Evolutionary conservation across 2,797 vertebrate genomes (phyloP).

Genomic region (Crocodylus rhombifer): DNA sequence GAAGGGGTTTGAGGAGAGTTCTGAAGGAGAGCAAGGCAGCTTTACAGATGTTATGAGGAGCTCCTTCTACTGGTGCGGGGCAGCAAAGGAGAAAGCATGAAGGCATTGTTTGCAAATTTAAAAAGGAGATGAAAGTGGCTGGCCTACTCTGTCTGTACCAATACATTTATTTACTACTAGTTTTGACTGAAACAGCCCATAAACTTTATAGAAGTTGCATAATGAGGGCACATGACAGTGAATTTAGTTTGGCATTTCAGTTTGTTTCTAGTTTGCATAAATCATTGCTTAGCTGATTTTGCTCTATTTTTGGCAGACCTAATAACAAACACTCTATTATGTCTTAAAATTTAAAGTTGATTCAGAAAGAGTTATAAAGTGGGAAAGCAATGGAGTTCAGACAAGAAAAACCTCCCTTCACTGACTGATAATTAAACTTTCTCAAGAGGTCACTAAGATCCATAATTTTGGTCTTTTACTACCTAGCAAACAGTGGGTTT

Average conservation of each 20-base stretch:
- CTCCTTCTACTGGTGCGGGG: neutral
- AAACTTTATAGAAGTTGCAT: neutral
- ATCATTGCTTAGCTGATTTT: neutral
- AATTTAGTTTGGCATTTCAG: slow-evolving; percentile 25
- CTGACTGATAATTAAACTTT: neutral
- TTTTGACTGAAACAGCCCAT: neutral
- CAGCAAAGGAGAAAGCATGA: neutral
- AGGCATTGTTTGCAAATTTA: too few relatives aligned
- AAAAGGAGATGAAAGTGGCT: too few relatives aligned
- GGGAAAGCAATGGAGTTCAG: neutral
- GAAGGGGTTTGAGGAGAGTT: neutral
- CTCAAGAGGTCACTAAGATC: neutral
- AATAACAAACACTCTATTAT: neutral
- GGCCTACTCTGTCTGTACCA: neutral
- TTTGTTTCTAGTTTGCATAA: slow-evolving; percentile 1
- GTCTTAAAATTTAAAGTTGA: slow-evolving; percentile 15
- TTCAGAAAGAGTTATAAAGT: slow-evolving; percentile 19
- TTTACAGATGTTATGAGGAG: neutral
- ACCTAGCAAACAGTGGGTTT: neutral
- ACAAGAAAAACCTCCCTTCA: slow-evolving; percentile 19
- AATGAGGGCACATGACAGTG: neutral
- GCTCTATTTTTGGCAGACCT: slow-evolving; percentile 18
- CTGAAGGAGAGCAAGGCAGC: neutral
- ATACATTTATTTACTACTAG: neutral
- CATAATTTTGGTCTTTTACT: neutral